Conservation (phyloP, 2,797 vertebrate species). For the Coilia nasus region DNA sequence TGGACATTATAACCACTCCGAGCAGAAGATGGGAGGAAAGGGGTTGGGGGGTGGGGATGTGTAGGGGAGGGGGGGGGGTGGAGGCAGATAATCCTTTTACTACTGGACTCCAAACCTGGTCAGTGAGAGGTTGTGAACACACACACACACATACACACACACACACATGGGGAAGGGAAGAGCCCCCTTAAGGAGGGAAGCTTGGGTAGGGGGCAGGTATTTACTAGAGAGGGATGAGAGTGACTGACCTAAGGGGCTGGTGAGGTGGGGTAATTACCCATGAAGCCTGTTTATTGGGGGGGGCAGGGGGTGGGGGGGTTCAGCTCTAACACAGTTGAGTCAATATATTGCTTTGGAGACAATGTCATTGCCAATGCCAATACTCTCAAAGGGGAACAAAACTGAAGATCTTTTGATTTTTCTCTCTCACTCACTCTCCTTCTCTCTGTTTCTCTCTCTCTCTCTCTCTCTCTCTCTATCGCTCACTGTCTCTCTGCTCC, state of each 20-base stretch:
- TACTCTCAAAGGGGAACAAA: background rate
- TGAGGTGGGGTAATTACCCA: conserved; percentile 37
- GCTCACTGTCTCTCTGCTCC: background rate
- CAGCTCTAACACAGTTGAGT: background rate
- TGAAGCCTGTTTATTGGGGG: conserved; percentile 34
- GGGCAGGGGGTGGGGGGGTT: background rate
- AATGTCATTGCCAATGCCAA: conserved; percentile 2
- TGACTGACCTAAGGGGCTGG: conserved; percentile 72
- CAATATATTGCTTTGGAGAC: background rate
- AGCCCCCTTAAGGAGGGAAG: conserved; percentile 10
- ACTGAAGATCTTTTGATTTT: background rate
- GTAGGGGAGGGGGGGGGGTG: background rate
- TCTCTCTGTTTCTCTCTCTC: background rate
- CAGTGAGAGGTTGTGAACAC: background rate
- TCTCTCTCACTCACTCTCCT: background rate
- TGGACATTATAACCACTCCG: background rate
- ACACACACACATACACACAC: background rate
- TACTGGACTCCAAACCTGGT: background rate
- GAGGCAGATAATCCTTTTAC: background rate
- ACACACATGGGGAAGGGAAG: background rate
- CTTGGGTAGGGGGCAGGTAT: conserved; percentile 27
- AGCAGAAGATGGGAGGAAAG: background rate
- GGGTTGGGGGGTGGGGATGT: too few species aligned
- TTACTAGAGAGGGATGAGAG: conserved; percentile 55
- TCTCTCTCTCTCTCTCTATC: background rate